phyloP scores from a whole-genome alignment of 1,140 invertebrate species.

The Trypoxylus dichotomus region DNA sequence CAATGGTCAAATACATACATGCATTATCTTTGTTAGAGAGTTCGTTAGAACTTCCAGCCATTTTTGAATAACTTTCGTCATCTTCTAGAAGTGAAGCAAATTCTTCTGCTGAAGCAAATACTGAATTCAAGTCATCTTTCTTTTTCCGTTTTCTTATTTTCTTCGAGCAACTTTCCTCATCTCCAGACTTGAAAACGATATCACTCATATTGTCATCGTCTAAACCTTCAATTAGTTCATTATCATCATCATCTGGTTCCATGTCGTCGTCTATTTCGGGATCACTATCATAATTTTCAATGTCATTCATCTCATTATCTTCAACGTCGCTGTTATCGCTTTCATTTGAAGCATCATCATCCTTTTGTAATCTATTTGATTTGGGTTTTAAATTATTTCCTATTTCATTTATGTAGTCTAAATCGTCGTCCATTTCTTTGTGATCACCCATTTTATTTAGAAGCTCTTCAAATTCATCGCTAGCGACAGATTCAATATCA shows the following conservation, averaged over 20 bases:
- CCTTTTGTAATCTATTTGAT: slow-evolving; percentile 45
- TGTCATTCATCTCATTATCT: slow-evolving; percentile 54
- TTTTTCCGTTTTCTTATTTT: slow-evolving; percentile 37
- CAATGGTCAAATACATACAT: slow-evolving; percentile 36
- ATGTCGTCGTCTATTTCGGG: slow-evolving; percentile 42
- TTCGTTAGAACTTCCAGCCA: slow-evolving; percentile 48
- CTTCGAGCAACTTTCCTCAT: slow-evolving; percentile 36
- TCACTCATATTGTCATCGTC: slow-evolving; percentile 40
- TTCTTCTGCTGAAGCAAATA: slow-evolving; percentile 53
- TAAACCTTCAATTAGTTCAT: slow-evolving; percentile 33
- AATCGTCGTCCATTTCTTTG: slow-evolving; percentile 55
- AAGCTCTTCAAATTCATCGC: slow-evolving; percentile 88
- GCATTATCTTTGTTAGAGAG: slow-evolving; percentile 51
- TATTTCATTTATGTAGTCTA: slow-evolving; percentile 62
- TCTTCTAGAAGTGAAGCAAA: slow-evolving; percentile 52
- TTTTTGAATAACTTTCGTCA: slow-evolving; percentile 46
- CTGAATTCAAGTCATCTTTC: slow-evolving; percentile 40
- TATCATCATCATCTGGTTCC: slow-evolving; percentile 45
- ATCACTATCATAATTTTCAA: slow-evolving; percentile 47
- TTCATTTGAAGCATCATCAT: slow-evolving; percentile 49
- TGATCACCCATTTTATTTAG: slow-evolving; percentile 65
- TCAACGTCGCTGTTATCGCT: slow-evolving; percentile 53
- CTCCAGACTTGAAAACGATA: slow-evolving; percentile 42
- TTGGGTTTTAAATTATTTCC: slow-evolving; percentile 50
- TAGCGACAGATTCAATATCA: slow-evolving; percentile 80